Evolutionary conservation across 1,140 invertebrate species (phyloP), one percentile per base, ranked within the genome.

Genomic region (Drosophila orosa): DNA sequence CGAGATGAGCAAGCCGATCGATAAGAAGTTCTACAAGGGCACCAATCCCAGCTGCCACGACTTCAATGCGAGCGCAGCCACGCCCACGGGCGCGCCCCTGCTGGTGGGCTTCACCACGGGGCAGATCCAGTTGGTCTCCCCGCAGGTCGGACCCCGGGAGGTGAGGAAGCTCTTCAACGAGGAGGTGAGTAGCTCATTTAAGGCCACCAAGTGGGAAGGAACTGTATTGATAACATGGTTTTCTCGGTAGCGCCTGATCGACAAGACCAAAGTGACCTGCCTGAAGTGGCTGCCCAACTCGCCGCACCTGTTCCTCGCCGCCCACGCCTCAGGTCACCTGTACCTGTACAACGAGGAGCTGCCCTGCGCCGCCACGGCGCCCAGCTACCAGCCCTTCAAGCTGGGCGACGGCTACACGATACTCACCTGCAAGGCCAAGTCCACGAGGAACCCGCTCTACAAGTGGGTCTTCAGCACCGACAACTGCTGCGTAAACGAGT

Each of bases 11-110:
- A 98, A 98, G 93, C 98, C 98, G 44, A 95, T 99, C 71, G 98
- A 99, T 92, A 99, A 99, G 92, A 96, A 99, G 92, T 95, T 98
- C 82, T 99, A 99, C 92, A 99, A 99, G 94, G 98, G 98, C 86
- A 99, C 98, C 74, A 99, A 98, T 94, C 98, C 98, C 54, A 99
- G 98, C 25, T 99, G 98, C 93, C 99, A 99, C 93, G 98, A 99
- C 94, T 99, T 99, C 92, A 99, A 99, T 94, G 94, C 95, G 67
- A 94, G 95, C 61, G 96, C 96, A 59, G 96, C 97, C 55, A 96
- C 95, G 48, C 93, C 93, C 47, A 97, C 98, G 52, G 96, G 95
- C 92, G 96, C 98, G 47, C 96, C 95, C 40, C 93, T 99, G 62
- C 93, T 99, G 77, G 97, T 99, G 83, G 98, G 99, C 45, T 99